These are phyloP conservation scores for Eurois occulta DNA, from an alignment of 2,888 invertebrate species.

Conservation along the genomic window DNA sequence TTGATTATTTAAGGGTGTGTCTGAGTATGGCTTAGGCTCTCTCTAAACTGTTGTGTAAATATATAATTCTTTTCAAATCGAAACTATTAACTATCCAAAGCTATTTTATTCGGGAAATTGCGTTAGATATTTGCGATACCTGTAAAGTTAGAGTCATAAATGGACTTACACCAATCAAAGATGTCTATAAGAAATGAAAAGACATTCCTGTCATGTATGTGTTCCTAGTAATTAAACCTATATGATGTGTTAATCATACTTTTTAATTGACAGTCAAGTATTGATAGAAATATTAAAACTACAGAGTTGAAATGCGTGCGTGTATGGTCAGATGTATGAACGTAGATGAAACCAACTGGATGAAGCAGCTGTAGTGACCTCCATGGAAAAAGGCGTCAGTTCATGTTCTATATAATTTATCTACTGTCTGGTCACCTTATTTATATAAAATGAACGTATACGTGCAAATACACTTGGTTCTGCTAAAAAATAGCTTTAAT, in stretches of 20 bases:
- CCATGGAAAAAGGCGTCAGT: not conserved
- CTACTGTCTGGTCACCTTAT: not conserved
- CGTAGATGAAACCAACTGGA: not conserved
- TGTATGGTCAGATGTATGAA: not conserved
- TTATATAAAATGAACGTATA: not conserved
- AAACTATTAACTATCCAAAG: no score
- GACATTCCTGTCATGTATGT: no score
- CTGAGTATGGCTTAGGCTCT: not conserved
- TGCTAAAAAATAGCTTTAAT: not conserved
- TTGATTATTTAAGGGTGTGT: slow-evolving; percentile 10
- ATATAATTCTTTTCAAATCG: not conserved
- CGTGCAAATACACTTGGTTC: not conserved
- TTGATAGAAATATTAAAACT: not conserved
- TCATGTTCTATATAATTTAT: not conserved
- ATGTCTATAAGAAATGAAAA: not conserved
- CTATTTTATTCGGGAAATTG: not conserved
- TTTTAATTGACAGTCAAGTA: not conserved
- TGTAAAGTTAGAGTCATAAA: not conserved
- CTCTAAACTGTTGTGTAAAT: slow-evolving; percentile 33
- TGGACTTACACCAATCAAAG: not conserved
- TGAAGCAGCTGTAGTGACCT: no score
- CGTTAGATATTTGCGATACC: not conserved
- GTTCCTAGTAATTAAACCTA: not conserved
- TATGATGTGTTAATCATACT: not conserved
- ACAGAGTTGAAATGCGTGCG: not conserved